phyloP scores from a whole-genome alignment of 2,113 vertebrate genomes.

The Lagopus leucura region DNA sequence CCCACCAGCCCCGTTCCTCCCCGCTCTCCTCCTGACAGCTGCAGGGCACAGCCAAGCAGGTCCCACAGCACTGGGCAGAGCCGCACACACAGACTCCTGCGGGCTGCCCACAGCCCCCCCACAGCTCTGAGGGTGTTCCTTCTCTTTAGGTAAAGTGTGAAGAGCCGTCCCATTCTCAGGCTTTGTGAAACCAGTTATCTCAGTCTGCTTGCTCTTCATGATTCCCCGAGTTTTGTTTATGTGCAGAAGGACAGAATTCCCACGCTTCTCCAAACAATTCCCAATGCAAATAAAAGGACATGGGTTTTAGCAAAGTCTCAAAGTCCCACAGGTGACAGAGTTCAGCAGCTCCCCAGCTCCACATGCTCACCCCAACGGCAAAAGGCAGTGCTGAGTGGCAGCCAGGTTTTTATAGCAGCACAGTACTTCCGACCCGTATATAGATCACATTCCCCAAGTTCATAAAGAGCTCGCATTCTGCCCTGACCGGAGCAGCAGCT shows the following conservation, averaged over 20 bases:
- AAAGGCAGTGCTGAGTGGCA: neutral
- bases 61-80: neutral
- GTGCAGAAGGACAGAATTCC: neutral
- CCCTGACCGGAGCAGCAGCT: neutral
- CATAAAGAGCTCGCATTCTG: neutral
- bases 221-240: neutral
- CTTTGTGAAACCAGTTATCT: neutral
- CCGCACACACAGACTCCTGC: fast-evolving
- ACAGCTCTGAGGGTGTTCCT: neutral
- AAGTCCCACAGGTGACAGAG: neutral
- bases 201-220: neutral
- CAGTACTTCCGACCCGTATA: neutral
- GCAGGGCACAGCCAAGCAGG: neutral
- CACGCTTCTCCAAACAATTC: neutral
- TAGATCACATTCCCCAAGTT: neutral
- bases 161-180: neutral
- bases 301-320: neutral
- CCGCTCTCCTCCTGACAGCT: neutral
- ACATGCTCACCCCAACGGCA: neutral
- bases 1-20: conserved; percentile 19
- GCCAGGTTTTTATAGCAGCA: conserved; percentile 9
- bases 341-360: neutral
- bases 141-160: neutral
- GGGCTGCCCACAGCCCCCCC: neutral
- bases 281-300: neutral